Percentiles rank a stretch among this genome's conserved stretches.
phyloP scores from a whole-genome alignment of 2,888 invertebrate genomes.

The Napeogenes sylphis region DNA sequence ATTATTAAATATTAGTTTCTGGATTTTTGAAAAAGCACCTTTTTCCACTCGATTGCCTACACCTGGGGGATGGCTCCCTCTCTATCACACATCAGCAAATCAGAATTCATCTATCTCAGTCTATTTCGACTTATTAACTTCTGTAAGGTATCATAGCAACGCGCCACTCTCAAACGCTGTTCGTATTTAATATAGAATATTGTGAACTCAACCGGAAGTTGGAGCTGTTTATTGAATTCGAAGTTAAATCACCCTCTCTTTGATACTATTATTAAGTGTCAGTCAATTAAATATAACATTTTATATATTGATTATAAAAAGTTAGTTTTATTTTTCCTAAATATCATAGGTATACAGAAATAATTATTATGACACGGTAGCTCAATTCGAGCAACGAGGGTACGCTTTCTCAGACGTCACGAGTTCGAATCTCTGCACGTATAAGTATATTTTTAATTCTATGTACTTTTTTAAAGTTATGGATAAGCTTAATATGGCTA shows the following conservation, averaged over 20 bases:
- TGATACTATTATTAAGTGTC: slow-evolving; percentile 23
- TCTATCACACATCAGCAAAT: slow-evolving; percentile 38
- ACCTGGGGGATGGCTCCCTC: slow-evolving; percentile 58
- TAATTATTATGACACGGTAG: too few species aligned
- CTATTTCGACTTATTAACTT: slow-evolving; percentile 77
- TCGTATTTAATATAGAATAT: slow-evolving; percentile 74
- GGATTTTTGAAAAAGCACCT: slow-evolving; percentile 61
- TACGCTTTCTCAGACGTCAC: too few species aligned
- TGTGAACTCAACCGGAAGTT: slow-evolving; percentile 67
- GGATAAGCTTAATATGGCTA: too few species aligned
- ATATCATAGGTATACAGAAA: too few species aligned
- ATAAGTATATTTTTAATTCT: too few species aligned
- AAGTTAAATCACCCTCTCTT: slow-evolving; percentile 30
- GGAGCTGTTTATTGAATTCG: slow-evolving; percentile 71
- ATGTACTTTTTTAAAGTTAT: too few species aligned
- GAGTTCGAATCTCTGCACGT: too few species aligned
- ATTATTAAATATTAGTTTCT: slow-evolving; percentile 10
- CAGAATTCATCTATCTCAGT: slow-evolving; percentile 47
- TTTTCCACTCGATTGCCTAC: slow-evolving; percentile 74
- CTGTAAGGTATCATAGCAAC: slow-evolving; percentile 77
- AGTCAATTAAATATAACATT: background rate
- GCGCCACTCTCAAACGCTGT: slow-evolving; percentile 49
- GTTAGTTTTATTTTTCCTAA: too few species aligned
- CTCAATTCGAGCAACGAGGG: too few species aligned
- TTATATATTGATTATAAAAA: background rate